Base-by-base conservation (phyloP, 2,888 invertebrate species). In the Drosophila prolongata region DNA sequence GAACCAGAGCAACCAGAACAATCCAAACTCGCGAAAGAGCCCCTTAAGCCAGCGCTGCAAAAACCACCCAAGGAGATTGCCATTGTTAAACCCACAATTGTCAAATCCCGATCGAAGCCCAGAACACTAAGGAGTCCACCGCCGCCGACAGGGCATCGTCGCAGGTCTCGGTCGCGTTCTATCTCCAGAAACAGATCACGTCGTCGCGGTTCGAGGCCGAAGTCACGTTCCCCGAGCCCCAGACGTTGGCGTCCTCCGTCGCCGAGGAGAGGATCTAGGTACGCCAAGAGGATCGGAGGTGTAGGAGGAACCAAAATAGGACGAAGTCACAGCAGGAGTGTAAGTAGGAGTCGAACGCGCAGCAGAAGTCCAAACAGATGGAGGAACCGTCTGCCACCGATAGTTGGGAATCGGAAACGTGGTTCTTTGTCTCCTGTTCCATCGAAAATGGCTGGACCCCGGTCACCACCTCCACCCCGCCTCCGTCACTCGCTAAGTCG, bases 51-150 rank as follows among this genome's bases (percentile, higher is more conserved):
- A 19, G 78, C 78, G 5, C 56, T 60, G 16, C 81, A 10, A 13
- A 91, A 89, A 50, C 90, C 91, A 2, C 76, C 62, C 1, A 91
- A 91, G 60, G 91, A 92, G 55, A 84, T 91, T 9, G 91, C 91
- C 0, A 91, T 91, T 55, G 92, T 91, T 0, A 92, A 91, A 62
- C 91, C 91, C 14, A 83, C 83, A 13, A 91, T 91, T 65, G 84
- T 91, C 78, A 90, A 91, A 35, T 77, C 70, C 0, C 80, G 90
- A 37, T 61, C 80, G 3, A 77, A 75, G 50, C 66, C 55, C 10
- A 68, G 46, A 30, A n/a, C 24, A n/a, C 13, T 37, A 2, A 68
- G 66, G 37, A 67, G 56, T 37, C 69, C 56, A 3, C 47, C 68
- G 8, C 68, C 37, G 13, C 24, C 37, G 10, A 6, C 19, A 1